phyloP scores from a whole-genome alignment of 2,888 invertebrate species.

The Halocaridina rubra region DNA sequence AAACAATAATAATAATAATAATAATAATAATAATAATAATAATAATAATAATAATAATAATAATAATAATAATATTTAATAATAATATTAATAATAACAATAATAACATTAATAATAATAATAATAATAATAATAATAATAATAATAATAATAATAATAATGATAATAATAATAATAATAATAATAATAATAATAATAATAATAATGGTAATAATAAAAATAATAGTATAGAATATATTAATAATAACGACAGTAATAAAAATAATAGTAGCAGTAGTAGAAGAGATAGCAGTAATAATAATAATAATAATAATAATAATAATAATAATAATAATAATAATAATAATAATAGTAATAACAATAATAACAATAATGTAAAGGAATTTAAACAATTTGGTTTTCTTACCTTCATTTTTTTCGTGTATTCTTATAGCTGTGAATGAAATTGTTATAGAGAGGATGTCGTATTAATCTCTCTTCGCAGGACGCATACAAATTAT shows the following conservation, averaged over 20 bases:
- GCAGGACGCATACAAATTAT: too few species aligned
- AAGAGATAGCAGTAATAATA: background rate
- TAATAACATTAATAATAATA: background rate
- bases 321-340: background rate
- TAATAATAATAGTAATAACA: background rate
- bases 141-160: too few species aligned
- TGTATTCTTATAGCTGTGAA: too few species aligned
- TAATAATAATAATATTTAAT: too few species aligned
- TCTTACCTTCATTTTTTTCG: too few species aligned
- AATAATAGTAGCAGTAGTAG: background rate
- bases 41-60: background rate
- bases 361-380: background rate
- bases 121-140: background rate
- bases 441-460: too few species aligned
- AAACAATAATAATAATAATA: too few species aligned
- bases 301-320: background rate
- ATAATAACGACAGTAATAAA: background rate
- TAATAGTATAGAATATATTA: background rate
- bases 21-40: background rate
- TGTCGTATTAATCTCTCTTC: too few species aligned
- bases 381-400: too few species aligned
- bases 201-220: background rate
- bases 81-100: background rate
- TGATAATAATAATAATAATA: too few species aligned
- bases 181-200: background rate